Percentiles rank a stretch among this genome's conserved stretches.
These are phyloP conservation scores for Mionectes macconnelli DNA, from an alignment of 2,113 vertebrate species.

Conservation along the genomic window DNA sequence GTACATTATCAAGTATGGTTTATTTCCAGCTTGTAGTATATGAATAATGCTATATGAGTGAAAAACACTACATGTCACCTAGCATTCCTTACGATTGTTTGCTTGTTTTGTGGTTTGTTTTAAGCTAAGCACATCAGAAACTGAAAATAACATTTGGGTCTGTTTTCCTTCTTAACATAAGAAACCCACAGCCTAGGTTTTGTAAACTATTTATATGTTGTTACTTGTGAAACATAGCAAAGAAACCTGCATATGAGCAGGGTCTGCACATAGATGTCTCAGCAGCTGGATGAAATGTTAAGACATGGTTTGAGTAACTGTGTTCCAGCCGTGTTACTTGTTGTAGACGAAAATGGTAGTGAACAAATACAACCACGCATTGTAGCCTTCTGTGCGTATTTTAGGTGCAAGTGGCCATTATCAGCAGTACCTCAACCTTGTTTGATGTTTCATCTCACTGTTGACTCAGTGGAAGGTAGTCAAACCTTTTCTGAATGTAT, in stretches of 20 bases:
- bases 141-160: not conserved
- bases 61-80: not conserved
- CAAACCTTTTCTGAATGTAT: not conserved
- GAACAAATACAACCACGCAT: not conserved
- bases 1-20: not conserved
- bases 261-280: not conserved
- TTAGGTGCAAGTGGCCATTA: not conserved
- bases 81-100: not conserved
- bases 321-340: not conserved
- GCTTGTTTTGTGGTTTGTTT: not conserved
- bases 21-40: not conserved
- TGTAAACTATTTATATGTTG: not conserved
- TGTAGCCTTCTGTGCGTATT: not conserved
- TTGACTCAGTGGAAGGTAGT: not conserved
- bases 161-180: not conserved
- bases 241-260: not conserved
- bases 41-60: not conserved
- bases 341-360: not conserved
- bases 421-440: not conserved
- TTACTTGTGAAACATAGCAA: slow-evolving; percentile 5
- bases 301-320: not conserved
- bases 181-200: not conserved
- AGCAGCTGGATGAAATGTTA: not conserved
- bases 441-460: not conserved
- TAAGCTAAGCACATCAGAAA: not conserved